Percentiles rank a stretch among this genome's conserved stretches.
These are phyloP conservation scores for Leucopsar rothschildi DNA, from an alignment of 2,113 vertebrate species.

Conservation along the genomic window DNA sequence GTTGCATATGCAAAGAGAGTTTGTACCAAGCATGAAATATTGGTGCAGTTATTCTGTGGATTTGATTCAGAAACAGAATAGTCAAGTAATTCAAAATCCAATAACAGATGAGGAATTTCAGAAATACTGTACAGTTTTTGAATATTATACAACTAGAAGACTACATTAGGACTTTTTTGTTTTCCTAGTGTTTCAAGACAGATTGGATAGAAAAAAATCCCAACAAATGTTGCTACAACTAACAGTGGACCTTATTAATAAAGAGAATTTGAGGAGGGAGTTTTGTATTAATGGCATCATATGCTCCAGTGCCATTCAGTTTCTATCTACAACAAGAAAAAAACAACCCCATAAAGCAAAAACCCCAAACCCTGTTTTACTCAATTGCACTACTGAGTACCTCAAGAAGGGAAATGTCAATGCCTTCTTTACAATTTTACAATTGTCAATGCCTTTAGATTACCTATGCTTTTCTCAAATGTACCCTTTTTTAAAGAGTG, in stretches of 20 bases:
- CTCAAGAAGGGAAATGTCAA: conserved; percentile 59
- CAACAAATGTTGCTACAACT: conserved; percentile 27
- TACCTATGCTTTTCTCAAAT: background rate
- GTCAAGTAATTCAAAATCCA: conserved; percentile 77
- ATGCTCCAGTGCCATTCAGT: conserved; percentile 16
- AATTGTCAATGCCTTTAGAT: background rate
- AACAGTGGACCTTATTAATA: conserved; percentile 16
- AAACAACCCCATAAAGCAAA: background rate
- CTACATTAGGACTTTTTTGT: conserved; percentile 41
- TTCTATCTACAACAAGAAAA: conserved; percentile 43
- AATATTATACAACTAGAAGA: conserved; percentile 57
- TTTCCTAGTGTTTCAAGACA: conserved; percentile 49
- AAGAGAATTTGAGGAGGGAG: background rate
- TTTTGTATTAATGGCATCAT: background rate
- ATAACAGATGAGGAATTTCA: conserved; percentile 55
- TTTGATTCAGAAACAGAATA: conserved; percentile 65
- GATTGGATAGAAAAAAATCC: conserved; percentile 20
- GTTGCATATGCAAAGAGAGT: conserved; percentile 56
- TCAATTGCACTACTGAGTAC: conserved; percentile 77
- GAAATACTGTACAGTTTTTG: conserved; percentile 63
- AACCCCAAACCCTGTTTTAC: conserved; percentile 63
- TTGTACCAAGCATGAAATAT: conserved; percentile 49
- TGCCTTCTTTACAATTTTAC: background rate
- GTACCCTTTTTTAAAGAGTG: background rate
- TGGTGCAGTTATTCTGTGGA: conserved; percentile 50